Conservation (phyloP, 1,140 invertebrate species). For the Heliconius nattereri region DNA sequence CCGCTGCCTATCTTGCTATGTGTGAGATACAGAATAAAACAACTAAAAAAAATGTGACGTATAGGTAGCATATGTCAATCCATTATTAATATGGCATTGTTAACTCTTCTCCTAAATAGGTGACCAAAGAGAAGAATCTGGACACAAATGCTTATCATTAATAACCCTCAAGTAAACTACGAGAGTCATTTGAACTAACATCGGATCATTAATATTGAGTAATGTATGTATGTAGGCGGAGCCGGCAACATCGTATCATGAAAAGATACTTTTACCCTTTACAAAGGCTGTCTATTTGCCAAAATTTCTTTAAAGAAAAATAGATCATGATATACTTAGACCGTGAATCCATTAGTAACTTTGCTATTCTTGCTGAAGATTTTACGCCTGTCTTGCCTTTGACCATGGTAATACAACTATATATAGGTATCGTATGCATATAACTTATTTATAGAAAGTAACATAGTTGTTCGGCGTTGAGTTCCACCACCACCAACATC, state of each 20-base stretch:
- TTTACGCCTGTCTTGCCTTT: constrained; percentile 30
- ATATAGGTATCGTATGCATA: neutral
- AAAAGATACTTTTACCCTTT: constrained; percentile 76
- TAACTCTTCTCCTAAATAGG: constrained; percentile 44
- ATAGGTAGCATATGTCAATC: constrained; percentile 14
- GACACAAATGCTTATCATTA: constrained; percentile 70
- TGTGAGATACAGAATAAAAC: too few relatives aligned
- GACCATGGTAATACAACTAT: constrained; percentile 3
- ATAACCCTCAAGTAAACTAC: constrained; percentile 70
- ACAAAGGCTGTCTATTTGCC: constrained; percentile 67
- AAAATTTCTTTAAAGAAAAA: constrained; percentile 49
- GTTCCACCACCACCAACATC: too few relatives aligned
- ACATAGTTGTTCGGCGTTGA: too few relatives aligned
- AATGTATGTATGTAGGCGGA: constrained; percentile 70
- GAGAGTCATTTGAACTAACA: constrained; percentile 74
- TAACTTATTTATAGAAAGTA: too few relatives aligned
- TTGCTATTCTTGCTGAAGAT: neutral
- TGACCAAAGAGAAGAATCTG: constrained; percentile 58
- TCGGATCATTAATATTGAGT: constrained; percentile 79
- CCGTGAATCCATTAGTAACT: neutral
- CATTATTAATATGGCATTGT: constrained; percentile 31
- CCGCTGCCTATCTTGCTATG: neutral
- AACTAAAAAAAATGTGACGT: neutral
- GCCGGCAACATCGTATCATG: constrained; percentile 65
- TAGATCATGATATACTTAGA: constrained; percentile 6